Evolutionary conservation across 2,888 invertebrate genomes (phyloP), one percentile per base, ranked within the genome.

Genomic region (Sarcophaga caerulescens): DNA sequence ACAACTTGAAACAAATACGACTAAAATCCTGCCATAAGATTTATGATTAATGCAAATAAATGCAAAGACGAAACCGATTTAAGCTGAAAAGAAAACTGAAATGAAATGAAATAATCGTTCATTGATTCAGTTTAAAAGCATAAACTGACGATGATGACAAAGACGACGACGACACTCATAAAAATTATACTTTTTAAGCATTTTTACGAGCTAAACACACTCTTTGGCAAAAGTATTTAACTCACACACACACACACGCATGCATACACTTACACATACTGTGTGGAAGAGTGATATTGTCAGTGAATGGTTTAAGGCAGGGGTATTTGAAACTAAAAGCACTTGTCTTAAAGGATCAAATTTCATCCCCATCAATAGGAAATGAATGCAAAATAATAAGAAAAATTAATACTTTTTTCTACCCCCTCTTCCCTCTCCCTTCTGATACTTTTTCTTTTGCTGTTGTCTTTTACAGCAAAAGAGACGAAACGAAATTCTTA

Each of bases 351-450:
- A 88, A 89, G 90, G 92, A 92, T 92, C 92, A 91, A 91, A 92
- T 92, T 92, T 92, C 92, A 92, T 92, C 92, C 91, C 91, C 90
- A 90, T 89, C 90, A 89, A 89, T 89, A 90, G 90, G 90, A 81
- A 89, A 89, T 68, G 57, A 19, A 60, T 21, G 60, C 59, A 71
- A 60, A 66, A 60, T 65, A 35, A 66, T 60, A 35, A 73, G 68
- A 77, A 23, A 47, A 70, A 74, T 70, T 68, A 76, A 83, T 69
- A 69, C 81, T 76, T 68, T 62, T 59, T 73, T 60, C 57, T 52
- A 52, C 60, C 66, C n/a, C 66, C 35, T 52, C 17, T 17, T 5
- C 0, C 0, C 5, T 2, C 17, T 12, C 14, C 4, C 71, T 35
- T 63, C 62, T 44, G 14, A 71, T 44, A n/a, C 25, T 78, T 52